Conservation (phyloP, 2,113 vertebrate species). For the Rhinopomastus cyanomelas region DNA sequence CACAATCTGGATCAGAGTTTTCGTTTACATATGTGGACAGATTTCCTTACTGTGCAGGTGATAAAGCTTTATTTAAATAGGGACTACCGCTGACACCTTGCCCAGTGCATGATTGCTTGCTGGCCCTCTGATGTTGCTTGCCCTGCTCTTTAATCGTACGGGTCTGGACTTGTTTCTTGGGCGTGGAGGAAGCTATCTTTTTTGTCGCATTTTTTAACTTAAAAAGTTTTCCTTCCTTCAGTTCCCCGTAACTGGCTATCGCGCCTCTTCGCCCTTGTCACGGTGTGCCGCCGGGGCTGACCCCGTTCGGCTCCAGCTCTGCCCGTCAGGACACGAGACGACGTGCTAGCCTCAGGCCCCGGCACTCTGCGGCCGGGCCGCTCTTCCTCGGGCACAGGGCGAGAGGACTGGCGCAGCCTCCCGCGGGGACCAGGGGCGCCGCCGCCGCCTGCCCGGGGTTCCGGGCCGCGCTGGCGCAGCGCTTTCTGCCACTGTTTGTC, state of each 20-base stretch:
- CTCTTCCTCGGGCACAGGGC: too few relatives aligned
- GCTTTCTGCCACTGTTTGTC: constrained; percentile 70
- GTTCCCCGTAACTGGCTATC: not conserved
- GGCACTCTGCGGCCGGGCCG: not conserved
- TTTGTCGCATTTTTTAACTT: fast-evolving
- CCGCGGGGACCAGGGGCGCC: not conserved
- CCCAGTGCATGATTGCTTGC: fast-evolving
- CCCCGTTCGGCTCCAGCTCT: not conserved
- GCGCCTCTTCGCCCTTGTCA: fast-evolving
- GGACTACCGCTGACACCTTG: too few relatives aligned
- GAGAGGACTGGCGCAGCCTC: too few relatives aligned
- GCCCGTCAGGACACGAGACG: not conserved
- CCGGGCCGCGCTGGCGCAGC: not conserved
- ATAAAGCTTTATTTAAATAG: too few relatives aligned
- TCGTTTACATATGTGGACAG: too few relatives aligned
- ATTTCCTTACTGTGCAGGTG: too few relatives aligned
- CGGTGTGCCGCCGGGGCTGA: not conserved
- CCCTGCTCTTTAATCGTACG: too few relatives aligned
- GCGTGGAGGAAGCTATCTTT: fast-evolving
- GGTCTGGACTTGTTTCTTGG: not conserved
- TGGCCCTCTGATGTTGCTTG: too few relatives aligned
- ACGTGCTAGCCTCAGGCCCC: not conserved
- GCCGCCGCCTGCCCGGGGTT: not conserved
- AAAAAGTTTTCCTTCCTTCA: fast-evolving
- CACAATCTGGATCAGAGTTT: too few relatives aligned